phyloP scores from a whole-genome alignment of 2,888 invertebrate genomes.

The Silvanus unidentatus region DNA sequence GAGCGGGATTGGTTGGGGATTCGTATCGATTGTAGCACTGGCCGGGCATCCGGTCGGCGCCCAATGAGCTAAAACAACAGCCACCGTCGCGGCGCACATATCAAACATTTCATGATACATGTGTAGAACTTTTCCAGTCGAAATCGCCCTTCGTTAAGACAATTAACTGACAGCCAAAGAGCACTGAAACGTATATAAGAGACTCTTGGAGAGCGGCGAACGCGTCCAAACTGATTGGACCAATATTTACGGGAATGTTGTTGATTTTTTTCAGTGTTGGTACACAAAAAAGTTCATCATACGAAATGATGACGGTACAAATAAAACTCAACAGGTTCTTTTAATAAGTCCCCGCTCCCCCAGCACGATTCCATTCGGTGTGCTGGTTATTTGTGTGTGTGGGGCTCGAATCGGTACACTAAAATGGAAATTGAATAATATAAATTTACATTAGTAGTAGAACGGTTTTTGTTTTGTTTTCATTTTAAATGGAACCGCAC shows the following conservation, averaged over 20 bases:
- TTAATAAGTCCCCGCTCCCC: neutral
- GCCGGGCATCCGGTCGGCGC: slow-evolving; percentile 45
- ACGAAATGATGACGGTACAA: too few species aligned
- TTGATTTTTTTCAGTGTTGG: too few species aligned
- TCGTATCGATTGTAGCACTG: slow-evolving; percentile 44
- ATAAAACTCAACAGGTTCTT: slow-evolving; percentile 25
- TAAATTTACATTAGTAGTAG: slow-evolving; percentile 26
- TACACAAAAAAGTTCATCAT: too few species aligned
- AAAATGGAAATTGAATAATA: slow-evolving; percentile 6
- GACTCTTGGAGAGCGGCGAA: too few species aligned
- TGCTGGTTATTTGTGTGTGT: neutral
- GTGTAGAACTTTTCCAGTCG: neutral
- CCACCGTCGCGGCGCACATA: slow-evolving; percentile 38
- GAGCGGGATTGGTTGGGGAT: slow-evolving; percentile 43
- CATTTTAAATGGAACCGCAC: slow-evolving; percentile 11
- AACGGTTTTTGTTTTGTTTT: slow-evolving; percentile 12
- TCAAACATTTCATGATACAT: neutral
- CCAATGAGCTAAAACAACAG: slow-evolving; percentile 49
- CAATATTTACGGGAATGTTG: too few species aligned
- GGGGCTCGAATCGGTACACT: too few species aligned
- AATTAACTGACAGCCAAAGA: too few species aligned
- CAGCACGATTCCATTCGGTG: neutral
- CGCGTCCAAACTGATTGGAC: too few species aligned
- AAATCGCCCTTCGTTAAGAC: too few species aligned
- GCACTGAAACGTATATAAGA: too few species aligned